Evolutionary conservation across 2,113 vertebrate species (phyloP).

Genomic region (Leucoraja erinaceus): DNA sequence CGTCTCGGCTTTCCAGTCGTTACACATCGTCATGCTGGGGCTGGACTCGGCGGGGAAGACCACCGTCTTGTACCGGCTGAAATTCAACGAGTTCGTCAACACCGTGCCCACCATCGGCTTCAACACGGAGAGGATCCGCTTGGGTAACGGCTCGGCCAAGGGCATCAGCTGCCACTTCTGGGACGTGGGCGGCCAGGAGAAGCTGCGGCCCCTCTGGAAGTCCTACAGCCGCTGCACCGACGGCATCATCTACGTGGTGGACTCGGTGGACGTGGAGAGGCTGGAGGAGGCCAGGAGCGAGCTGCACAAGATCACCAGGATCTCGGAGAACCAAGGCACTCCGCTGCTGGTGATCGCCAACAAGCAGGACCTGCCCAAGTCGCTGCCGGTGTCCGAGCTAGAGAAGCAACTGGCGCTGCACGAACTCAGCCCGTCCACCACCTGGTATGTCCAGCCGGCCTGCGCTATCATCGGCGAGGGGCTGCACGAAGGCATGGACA

Average conservation of each 20-base stretch:
- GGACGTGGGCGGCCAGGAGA: constrained; percentile 95
- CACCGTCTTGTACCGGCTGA: constrained; percentile 85
- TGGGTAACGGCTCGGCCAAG: constrained; percentile 85
- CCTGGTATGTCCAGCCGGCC: constrained; percentile 88
- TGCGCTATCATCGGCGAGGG: constrained; percentile 96
- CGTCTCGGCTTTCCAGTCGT: constrained; percentile 90
- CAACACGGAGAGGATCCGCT: constrained; percentile 88
- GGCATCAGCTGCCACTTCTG: constrained; percentile 97
- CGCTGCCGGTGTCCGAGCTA: constrained; percentile 82
- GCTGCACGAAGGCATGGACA: constrained; percentile 94
- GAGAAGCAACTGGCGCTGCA: constrained; percentile 90
- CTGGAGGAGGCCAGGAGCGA: constrained; percentile 91
- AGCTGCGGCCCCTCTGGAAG: constrained; percentile 92
- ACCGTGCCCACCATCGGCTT: constrained; percentile 95
- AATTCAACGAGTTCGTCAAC: constrained; percentile 97
- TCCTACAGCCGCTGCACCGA: constrained; percentile 95
- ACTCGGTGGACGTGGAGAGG: constrained; percentile 89
- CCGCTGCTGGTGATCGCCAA: constrained; percentile 93
- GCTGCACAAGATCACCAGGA: constrained; percentile 93
- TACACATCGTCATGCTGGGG: constrained; percentile 95
- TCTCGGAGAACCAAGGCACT: constrained; percentile 90
- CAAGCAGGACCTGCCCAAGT: constrained; percentile 92
- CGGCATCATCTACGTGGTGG: constrained; percentile 95
- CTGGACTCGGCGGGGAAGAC: constrained; percentile 94
- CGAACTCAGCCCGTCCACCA: constrained; percentile 81